These are phyloP conservation scores for Stenolophus ochropezus DNA, from an alignment of 2,888 invertebrate species.

Conservation along the genomic window DNA sequence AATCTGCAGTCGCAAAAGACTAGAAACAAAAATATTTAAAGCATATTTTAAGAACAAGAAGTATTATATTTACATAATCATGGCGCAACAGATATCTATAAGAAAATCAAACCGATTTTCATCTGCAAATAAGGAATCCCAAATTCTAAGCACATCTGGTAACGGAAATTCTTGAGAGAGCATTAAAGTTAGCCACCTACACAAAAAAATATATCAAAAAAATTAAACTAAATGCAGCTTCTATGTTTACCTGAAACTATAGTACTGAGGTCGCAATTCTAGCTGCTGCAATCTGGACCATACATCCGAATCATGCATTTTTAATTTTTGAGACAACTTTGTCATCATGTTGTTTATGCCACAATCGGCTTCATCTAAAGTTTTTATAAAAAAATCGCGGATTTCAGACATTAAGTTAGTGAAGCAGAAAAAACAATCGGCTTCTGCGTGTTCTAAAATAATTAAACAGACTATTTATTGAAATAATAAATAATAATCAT, in stretches of 20 bases:
- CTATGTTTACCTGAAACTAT: slow-evolving; percentile 86
- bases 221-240: too few species aligned
- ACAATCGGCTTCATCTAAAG: slow-evolving; percentile 93
- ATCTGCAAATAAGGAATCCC: slow-evolving; percentile 98
- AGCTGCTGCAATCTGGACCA: slow-evolving; percentile 86
- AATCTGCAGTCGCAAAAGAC: slow-evolving; percentile 88
- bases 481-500: neutral
- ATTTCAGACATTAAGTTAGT: slow-evolving; percentile 99
- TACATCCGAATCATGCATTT: slow-evolving; percentile 84
- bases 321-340: slow-evolving; percentile 84
- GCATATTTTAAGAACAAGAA: neutral
- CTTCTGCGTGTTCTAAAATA: slow-evolving; percentile 90
- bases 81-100: slow-evolving; percentile 95
- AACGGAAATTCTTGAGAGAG: slow-evolving; percentile 98
- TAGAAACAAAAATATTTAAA: slow-evolving; percentile 68
- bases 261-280: slow-evolving; percentile 95
- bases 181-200: slow-evolving; percentile 94
- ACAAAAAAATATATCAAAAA: neutral
- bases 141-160: slow-evolving; percentile 97
- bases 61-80: slow-evolving; percentile 93
- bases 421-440: slow-evolving; percentile 98
- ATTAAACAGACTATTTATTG: neutral
- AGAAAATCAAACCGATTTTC: slow-evolving; percentile 92
- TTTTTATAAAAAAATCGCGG: slow-evolving; percentile 97
- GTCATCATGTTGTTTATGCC: slow-evolving; percentile 95